These are phyloP conservation scores for Theocolax elegans DNA, from an alignment of 1,140 invertebrate species.

Conservation along the genomic window DNA sequence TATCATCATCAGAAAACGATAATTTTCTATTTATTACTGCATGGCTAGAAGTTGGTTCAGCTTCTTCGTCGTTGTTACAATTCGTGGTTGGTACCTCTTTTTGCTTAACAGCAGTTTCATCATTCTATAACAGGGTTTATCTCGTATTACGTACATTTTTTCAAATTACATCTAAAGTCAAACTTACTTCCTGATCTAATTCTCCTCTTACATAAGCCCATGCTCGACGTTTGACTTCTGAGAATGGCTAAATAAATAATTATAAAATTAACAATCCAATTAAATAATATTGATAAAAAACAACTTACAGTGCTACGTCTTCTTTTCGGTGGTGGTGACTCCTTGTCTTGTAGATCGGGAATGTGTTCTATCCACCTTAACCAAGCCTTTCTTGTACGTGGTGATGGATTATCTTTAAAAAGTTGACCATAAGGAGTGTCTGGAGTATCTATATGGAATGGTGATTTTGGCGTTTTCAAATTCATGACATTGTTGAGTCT, in stretches of 20 bases:
- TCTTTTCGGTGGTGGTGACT: conserved; percentile 59
- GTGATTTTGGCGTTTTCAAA: conserved; percentile 51
- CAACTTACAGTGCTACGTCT: conserved; percentile 64
- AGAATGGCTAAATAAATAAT: conserved; percentile 64
- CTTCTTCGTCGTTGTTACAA: background rate
- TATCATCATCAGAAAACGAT: conserved; percentile 51
- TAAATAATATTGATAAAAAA: conserved; percentile 9
- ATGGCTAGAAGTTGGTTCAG: conserved; percentile 1
- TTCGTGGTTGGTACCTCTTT: too few species aligned
- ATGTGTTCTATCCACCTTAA: conserved; percentile 66
- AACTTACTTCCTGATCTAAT: too few species aligned
- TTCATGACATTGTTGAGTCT: conserved; percentile 50
- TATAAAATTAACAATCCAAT: conserved; percentile 9
- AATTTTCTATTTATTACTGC: conserved; percentile 53
- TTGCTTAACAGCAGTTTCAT: background rate
- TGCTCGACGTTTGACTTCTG: conserved; percentile 65
- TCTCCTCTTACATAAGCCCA: conserved; percentile 51
- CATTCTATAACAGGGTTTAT: background rate
- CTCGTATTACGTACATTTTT: too few species aligned
- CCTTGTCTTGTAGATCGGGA: conserved; percentile 59
- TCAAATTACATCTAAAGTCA: too few species aligned
- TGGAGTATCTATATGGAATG: conserved; percentile 67
- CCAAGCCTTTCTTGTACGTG: conserved; percentile 66
- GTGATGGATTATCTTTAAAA: conserved; percentile 67
- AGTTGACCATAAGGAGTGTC: conserved; percentile 69